Evolutionary conservation across 2,113 vertebrate genomes (phyloP).

Genomic region (Ceyx cyanopectus): DNA sequence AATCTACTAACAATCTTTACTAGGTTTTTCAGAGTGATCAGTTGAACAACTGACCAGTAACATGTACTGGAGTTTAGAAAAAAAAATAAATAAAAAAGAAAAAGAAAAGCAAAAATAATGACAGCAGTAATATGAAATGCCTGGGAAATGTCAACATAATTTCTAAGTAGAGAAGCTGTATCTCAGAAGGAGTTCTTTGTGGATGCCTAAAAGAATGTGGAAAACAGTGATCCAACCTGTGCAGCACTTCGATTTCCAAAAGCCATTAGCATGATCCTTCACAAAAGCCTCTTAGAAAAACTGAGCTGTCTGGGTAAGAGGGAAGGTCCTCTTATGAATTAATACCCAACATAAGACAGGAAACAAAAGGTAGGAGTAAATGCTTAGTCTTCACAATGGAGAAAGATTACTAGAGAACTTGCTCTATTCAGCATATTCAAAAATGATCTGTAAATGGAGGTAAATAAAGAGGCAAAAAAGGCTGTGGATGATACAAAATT

Average conservation of each 20-base stretch:
- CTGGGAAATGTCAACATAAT: background rate
- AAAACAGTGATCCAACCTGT: background rate
- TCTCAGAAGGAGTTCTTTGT: background rate
- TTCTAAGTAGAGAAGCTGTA: background rate
- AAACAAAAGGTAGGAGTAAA: conserved; percentile 25
- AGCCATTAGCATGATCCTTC: background rate
- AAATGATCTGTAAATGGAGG: background rate
- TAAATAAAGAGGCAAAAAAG: conserved; percentile 29
- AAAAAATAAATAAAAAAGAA: background rate
- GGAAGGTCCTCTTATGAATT: background rate
- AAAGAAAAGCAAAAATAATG: background rate
- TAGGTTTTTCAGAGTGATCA: background rate
- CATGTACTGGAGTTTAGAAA: background rate
- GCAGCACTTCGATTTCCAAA: background rate
- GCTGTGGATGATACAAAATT: background rate
- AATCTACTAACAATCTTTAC: background rate
- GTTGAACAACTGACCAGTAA: background rate
- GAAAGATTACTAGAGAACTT: background rate
- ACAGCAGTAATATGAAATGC: background rate
- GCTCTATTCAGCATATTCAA: background rate
- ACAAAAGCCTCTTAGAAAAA: conserved; percentile 10
- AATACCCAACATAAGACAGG: background rate
- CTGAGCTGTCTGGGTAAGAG: background rate
- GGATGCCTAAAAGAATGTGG: background rate
- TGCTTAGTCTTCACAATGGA: background rate